These are phyloP conservation scores for Prionailurus bengalensis DNA, from an alignment of 2,113 vertebrate genomes.

Conservation along the genomic window DNA sequence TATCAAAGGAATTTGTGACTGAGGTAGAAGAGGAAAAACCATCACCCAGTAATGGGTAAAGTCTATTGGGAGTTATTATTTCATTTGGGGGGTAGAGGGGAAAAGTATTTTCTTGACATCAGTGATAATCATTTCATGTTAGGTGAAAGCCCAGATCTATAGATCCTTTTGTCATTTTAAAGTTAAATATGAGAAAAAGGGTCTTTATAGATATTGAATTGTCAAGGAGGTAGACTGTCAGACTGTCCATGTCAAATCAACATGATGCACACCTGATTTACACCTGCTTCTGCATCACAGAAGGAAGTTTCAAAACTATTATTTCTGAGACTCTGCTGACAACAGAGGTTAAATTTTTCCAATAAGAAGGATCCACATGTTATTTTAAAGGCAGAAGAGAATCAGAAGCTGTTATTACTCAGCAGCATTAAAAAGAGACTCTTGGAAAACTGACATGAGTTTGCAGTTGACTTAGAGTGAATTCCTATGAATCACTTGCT, in stretches of 20 bases:
- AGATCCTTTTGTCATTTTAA: background rate
- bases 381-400: conserved; percentile 24
- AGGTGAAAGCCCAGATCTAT: background rate
- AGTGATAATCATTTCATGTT: background rate
- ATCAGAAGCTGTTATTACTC: background rate
- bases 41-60: background rate
- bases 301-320: background rate
- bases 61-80: background rate
- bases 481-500: background rate
- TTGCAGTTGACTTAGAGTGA: background rate
- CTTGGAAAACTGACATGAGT: background rate
- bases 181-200: background rate
- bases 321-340: background rate
- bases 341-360: background rate
- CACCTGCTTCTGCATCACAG: background rate
- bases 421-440: background rate
- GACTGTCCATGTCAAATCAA: background rate
- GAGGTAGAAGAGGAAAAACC: background rate
- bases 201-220: background rate
- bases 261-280: background rate
- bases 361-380: background rate
- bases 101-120: background rate
- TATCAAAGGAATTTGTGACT: background rate
- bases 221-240: background rate
- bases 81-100: background rate